Base-by-base conservation (phyloP, 2,797 vertebrate species). In the Pseudochromis fuscus region DNA sequence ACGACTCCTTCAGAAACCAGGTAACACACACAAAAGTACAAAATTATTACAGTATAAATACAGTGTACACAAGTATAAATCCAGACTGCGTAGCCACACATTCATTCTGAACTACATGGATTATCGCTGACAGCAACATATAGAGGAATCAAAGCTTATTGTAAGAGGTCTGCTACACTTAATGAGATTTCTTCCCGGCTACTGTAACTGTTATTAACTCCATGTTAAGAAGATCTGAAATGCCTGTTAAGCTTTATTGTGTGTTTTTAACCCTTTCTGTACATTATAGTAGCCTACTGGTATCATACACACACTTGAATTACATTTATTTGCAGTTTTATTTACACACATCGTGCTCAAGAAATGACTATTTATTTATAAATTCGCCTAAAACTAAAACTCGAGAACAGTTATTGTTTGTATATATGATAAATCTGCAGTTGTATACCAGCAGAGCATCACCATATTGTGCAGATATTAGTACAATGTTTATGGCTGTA, bases 1-100 rank as follows among this genome's bases (percentile, higher is more conserved):
- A 97, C 53, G 92, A 95, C 81, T 98, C 98, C 77, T 96, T 96
- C 89, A 95, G 98, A 92, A 99, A 99, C 88, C 92, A 96, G 93
- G 98, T 99, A 35, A 42, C 16, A 38, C 19, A 27, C 25, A 2
- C 15, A 7, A 4, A 37, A 15, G 16, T 2, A 9, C 38, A 28
- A 25, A 24, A 19, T 7, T 19, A 37, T 19, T 5, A 6, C 45
- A 57, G 8, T 33, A n/a, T 49, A 15, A 48, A 64, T 24, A 45
- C 16, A 42, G 4, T 30, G 7, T 18, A 7, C 21, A 49, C 10
- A 49, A 19, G 45, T 28, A 1, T 18, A 30, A 56, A 12, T 28
- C 40, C 5, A 8, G 56, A 50, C 51, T 37, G n/a, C 53, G 35
- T 35, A 62, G 55, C 58, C 48, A 19, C 23, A 3, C 57, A 44